A percentile compares a stretch with the other conserved stretches of the same genome.
Evolutionary conservation across 30 jellyfish, hydroid and myxozoan genomes (phyloP).

Genomic region (Pseudorhiza aurosa): DNA sequence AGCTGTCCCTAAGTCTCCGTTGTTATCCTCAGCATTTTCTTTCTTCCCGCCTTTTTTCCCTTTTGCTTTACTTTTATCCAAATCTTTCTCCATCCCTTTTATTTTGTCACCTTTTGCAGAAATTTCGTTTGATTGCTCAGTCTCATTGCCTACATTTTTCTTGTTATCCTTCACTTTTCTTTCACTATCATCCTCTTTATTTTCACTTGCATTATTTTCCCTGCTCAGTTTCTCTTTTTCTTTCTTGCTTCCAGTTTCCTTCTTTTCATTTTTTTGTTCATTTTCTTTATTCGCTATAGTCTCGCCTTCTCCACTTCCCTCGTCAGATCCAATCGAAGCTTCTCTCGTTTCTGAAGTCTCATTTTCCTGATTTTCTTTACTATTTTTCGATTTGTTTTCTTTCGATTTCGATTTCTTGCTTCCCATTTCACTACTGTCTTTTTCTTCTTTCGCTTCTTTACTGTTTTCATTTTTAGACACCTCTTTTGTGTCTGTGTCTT

Average conservation of each 20-base stretch:
- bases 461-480: no score
- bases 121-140: neutral
- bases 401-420: neutral
- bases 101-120: neutral
- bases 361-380: neutral
- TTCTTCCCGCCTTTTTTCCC: constrained; percentile 28
- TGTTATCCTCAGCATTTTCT: neutral
- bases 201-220: neutral
- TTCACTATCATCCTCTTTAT: neutral
- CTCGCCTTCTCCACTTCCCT: neutral
- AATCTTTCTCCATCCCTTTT: neutral
- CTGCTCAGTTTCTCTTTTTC: neutral
- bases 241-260: neutral
- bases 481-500: neutral
- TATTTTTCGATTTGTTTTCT: neutral
- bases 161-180: neutral
- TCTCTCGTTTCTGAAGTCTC: constrained; percentile 1
- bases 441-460: neutral
- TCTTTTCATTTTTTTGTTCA: neutral
- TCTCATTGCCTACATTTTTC: neutral
- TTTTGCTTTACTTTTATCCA: constrained; percentile 23
- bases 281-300: neutral
- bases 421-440: neutral
- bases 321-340: neutral
- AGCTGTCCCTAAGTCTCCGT: constrained; percentile 26